Conservation (phyloP, 1,140 invertebrate genomes). For the Hyles euphorbiae region DNA sequence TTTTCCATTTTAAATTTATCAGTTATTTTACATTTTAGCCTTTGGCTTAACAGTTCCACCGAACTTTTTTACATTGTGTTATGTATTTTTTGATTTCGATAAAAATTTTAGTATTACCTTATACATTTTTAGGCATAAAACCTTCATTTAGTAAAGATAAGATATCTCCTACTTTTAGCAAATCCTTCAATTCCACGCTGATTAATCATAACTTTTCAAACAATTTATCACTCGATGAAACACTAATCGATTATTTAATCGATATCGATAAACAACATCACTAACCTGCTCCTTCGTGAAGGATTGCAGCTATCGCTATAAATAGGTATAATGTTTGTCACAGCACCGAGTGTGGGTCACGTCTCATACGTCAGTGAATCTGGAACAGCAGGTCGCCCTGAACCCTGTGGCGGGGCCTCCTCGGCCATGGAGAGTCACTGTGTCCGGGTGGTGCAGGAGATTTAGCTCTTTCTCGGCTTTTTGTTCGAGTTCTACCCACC, state of each 20-base stretch:
- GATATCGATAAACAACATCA: too few relatives aligned
- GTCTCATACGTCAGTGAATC: slow-evolving; percentile 49
- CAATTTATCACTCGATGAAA: not conserved
- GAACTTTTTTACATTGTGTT: too few relatives aligned
- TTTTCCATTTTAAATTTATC: too few relatives aligned
- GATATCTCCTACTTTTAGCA: not conserved
- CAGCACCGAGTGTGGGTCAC: not conserved
- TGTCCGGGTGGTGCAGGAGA: slow-evolving; percentile 59
- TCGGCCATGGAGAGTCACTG: slow-evolving; percentile 54
- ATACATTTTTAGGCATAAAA: not conserved
- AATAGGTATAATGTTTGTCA: too few relatives aligned
- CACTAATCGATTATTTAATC: not conserved
- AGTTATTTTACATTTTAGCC: not conserved
- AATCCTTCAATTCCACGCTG: not conserved
- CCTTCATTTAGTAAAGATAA: not conserved
- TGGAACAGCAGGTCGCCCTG: slow-evolving; percentile 56
- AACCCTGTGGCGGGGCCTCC: slow-evolving; percentile 32
- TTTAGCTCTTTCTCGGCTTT: slow-evolving; percentile 61
- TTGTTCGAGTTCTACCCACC: slow-evolving; percentile 63
- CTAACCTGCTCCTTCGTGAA: too few relatives aligned
- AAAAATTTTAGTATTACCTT: too few relatives aligned
- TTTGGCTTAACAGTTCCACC: too few relatives aligned
- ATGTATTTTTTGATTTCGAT: too few relatives aligned
- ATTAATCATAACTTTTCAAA: not conserved
- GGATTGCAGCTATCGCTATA: not conserved